Evolutionary conservation across 2,888 invertebrate species (phyloP).

Genomic region (Callosobruchus maculatus): DNA sequence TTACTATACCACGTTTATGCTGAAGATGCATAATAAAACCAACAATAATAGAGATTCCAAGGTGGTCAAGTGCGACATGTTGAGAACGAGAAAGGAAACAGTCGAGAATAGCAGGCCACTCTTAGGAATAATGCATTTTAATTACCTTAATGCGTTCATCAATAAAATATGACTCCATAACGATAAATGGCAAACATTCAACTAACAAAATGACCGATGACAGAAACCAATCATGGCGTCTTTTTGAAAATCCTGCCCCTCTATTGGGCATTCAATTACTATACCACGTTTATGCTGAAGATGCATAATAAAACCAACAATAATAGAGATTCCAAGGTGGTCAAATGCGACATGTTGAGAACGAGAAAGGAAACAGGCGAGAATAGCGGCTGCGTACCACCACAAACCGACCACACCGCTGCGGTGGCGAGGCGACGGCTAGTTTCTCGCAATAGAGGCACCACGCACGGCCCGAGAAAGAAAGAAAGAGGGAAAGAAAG

Average conservation of each 20-base stretch:
- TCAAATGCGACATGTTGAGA: background rate
- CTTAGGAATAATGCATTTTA: no score
- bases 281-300: no score
- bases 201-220: no score
- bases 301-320: background rate
- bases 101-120: no score
- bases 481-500: background rate
- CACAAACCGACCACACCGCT: background rate
- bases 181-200: no score
- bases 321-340: background rate
- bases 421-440: background rate
- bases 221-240: no score
- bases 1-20: no score
- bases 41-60: background rate
- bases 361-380: background rate
- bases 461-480: background rate
- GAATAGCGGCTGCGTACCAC: background rate
- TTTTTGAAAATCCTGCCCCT: no score
- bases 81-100: background rate
- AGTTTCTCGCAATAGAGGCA: constrained; percentile 3
- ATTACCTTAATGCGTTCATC: no score
- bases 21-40: background rate
- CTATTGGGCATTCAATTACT: no score
- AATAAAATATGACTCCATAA: no score
- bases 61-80: background rate